phyloP scores from a whole-genome alignment of 1,140 invertebrate genomes.

The Diachasma alloeum region DNA sequence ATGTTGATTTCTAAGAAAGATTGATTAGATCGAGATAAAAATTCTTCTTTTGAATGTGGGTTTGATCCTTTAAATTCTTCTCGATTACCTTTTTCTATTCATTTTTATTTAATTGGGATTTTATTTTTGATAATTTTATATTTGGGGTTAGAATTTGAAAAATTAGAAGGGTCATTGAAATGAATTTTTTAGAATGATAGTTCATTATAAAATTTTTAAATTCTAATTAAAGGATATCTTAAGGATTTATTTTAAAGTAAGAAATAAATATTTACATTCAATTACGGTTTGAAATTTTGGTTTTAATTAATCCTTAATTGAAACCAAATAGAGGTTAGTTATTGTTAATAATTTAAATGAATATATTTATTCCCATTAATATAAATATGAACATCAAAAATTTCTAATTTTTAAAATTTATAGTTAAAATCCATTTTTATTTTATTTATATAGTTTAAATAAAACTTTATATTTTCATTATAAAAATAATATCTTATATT shows the following conservation, averaged over 20 bases:
- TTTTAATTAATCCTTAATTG: constrained; percentile 66
- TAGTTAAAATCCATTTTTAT: constrained; percentile 39
- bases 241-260: constrained; percentile 55
- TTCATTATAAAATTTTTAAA: constrained; percentile 38
- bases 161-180: constrained; percentile 67
- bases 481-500: constrained; percentile 59
- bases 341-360: constrained; percentile 70
- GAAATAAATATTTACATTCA: constrained; percentile 66
- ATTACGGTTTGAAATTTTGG: constrained; percentile 69
- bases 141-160: constrained; percentile 69
- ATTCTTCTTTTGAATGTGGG: constrained; percentile 70
- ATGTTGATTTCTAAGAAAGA: constrained; percentile 61
- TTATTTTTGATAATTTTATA: constrained; percentile 70
- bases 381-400: constrained; percentile 44
- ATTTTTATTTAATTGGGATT: constrained; percentile 71
- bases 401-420: constrained; percentile 34
- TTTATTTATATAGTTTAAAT: constrained; percentile 69
- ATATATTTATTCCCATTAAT: constrained; percentile 61
- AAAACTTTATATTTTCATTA: constrained; percentile 72
- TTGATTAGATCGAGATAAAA: constrained; percentile 68
- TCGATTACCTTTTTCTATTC: constrained; percentile 65
- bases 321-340: constrained; percentile 69
- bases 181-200: constrained; percentile 39
- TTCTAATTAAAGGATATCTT: constrained; percentile 36
- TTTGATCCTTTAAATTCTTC: constrained; percentile 67